Base-by-base conservation (phyloP, 53 echinoderm and acorn worm species). In the Crossaster papposus region DNA sequence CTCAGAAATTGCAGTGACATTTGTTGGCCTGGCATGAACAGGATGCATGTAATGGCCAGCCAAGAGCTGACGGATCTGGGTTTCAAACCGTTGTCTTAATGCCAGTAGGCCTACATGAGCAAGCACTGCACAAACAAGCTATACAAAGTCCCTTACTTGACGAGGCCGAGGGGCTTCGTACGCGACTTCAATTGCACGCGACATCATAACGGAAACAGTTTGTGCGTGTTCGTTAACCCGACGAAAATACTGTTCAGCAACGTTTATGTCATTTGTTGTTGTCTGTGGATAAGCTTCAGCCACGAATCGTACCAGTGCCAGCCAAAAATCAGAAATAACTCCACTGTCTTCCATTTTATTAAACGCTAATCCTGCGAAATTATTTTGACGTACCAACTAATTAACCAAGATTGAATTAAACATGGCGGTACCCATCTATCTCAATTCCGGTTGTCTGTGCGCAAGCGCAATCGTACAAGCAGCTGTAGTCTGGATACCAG, bases 401-500 rank as follows among this genome's bases (percentile, higher is more conserved):
- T n/a, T n/a, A n/a, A n/a, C n/a, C n/a, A n/a, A n/a, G n/a, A n/a
- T n/a, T 2, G 7, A 38, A 7, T 38, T 38, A 13, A 22, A n/a
- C 64, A 22, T 22, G 64, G 18, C 17, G 35, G 30, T n/a, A n/a
- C n/a, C n/a, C n/a, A n/a, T n/a, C n/a, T 29, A 29, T 29, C 17
- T 30, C 18, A 18, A 33, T 31, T 74, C 30, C 31, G 17, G 74
- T 33, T 74, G 31, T 36, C 35, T 36, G 34, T 75, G 36, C 76
- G 76, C 76, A 75, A 75, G 37, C 31, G 31, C 76, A 75, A 36
- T 75, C 35, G 76, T 75, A 34, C 76, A 75, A 75, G 35, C 76
- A 75, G 76, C 76, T 75, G 76, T 75, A 75, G 76, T 75, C 76
- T 75, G 76, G 76, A 75, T 31, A 74, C 34, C 74, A 74, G 74